A percentile compares a stretch with the other conserved stretches of the same genome.
Evolutionary conservation across 2,888 invertebrate species (phyloP).

Genomic region (Anoncus sp.): DNA sequence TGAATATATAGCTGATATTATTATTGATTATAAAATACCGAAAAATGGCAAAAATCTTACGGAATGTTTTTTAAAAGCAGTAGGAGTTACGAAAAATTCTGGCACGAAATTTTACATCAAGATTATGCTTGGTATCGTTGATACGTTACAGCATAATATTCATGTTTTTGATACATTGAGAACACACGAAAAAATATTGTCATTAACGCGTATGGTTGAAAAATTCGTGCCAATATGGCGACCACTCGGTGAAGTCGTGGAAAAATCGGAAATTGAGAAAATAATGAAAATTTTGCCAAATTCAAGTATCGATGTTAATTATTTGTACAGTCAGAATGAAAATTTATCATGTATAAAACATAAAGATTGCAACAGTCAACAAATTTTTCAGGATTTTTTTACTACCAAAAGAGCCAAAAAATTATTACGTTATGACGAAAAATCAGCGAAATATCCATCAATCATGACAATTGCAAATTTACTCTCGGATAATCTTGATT

Average conservation of each 20-base stretch:
- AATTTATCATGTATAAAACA: constrained; percentile 67
- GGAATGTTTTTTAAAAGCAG: constrained; percentile 71
- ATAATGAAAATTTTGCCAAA: constrained; percentile 72
- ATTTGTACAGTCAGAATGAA: constrained; percentile 67
- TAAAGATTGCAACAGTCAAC: constrained; percentile 66
- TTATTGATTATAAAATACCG: constrained; percentile 73
- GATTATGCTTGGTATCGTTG: constrained; percentile 70
- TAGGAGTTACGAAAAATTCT: constrained; percentile 70
- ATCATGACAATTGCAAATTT: constrained; percentile 71
- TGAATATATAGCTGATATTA: constrained; percentile 73
- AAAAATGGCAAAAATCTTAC: constrained; percentile 65
- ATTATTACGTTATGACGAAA: constrained; percentile 74
- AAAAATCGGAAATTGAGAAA: constrained; percentile 60
- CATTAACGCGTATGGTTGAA: constrained; percentile 72
- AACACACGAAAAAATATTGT: constrained; percentile 69
- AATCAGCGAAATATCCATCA: constrained; percentile 70
- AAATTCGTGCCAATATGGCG: constrained; percentile 77
- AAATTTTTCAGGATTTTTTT: constrained; percentile 70
- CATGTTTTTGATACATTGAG: constrained; percentile 71
- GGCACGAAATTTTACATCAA: constrained; percentile 75
- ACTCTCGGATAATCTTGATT: constrained; percentile 72
- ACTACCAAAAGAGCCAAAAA: constrained; percentile 73
- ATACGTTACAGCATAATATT: constrained; percentile 71
- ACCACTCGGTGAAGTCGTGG: constrained; percentile 71
- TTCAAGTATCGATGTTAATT: constrained; percentile 77